Conservation (phyloP, 2,797 vertebrate species). For the Balearica regulorum region DNA sequence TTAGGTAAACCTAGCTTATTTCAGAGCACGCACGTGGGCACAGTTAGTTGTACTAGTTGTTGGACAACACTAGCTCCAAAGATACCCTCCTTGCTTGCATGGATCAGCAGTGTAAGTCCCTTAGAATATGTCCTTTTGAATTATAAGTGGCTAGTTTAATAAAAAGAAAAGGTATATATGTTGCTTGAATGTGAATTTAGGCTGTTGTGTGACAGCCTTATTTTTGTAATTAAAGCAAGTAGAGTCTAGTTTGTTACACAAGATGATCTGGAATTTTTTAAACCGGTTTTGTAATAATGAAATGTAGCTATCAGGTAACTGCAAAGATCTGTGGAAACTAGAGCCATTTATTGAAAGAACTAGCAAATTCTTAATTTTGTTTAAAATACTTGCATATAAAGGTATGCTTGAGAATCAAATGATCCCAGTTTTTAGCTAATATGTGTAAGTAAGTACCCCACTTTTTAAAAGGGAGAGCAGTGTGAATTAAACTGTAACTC, state of each 20-base stretch:
- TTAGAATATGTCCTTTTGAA: background rate
- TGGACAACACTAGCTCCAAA: background rate
- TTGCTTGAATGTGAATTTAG: constrained; percentile 10
- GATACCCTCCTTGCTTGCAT: background rate
- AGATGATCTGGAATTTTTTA: background rate
- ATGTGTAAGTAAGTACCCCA: background rate
- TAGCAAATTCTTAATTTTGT: background rate
- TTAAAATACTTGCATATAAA: background rate
- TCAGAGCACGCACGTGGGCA: background rate
- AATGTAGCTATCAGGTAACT: background rate
- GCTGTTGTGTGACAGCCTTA: background rate
- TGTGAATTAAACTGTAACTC: background rate
- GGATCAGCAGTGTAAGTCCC: background rate
- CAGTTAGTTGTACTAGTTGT: background rate
- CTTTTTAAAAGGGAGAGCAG: background rate
- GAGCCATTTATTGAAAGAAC: background rate
- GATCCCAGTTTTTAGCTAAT: background rate
- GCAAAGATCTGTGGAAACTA: background rate
- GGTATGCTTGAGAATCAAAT: background rate
- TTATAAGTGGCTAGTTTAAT: background rate
- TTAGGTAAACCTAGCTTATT: background rate
- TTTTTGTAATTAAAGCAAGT: constrained; percentile 41
- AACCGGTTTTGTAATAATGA: constrained; percentile 19
- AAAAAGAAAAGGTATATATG: background rate
- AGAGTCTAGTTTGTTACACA: constrained; percentile 43